A percentile compares a stretch with the other conserved stretches of the same genome.
These are phyloP conservation scores for Lagocephalus sceleratus DNA, from an alignment of 2,797 vertebrate genomes.

Conservation along the genomic window DNA sequence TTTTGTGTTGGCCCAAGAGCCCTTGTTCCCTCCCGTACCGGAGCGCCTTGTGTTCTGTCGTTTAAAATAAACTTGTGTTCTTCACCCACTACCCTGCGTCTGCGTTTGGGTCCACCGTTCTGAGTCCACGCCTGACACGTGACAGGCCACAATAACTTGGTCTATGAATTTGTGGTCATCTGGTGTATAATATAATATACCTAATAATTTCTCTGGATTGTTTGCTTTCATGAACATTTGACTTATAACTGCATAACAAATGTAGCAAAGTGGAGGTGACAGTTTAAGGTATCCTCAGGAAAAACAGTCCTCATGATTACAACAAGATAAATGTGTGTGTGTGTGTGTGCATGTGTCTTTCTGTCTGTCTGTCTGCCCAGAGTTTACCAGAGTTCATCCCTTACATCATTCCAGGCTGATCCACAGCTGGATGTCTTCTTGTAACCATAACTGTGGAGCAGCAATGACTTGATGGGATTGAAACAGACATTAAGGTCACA, in stretches of 20 bases:
- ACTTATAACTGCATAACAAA: slow-evolving; percentile 20
- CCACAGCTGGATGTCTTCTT: slow-evolving; percentile 21
- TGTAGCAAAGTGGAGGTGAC: slow-evolving; percentile 18
- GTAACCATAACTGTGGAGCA: slow-evolving; percentile 15
- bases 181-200: too few relatives aligned
- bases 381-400: slow-evolving; percentile 11
- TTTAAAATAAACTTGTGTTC: too few relatives aligned
- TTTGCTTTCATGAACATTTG: slow-evolving; percentile 5
- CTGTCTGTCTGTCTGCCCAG: too few relatives aligned
- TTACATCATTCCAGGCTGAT: slow-evolving; percentile 25
- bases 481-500: slow-evolving; percentile 42
- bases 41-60: too few relatives aligned
- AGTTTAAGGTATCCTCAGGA: slow-evolving; percentile 26
- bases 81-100: too few relatives aligned
- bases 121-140: too few relatives aligned
- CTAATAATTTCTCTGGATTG: too few relatives aligned
- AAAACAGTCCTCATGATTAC: slow-evolving; percentile 15
- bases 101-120: too few relatives aligned
- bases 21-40: too few relatives aligned
- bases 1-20: too few relatives aligned
- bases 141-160: too few relatives aligned
- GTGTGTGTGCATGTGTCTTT: not conserved
- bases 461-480: slow-evolving; percentile 41
- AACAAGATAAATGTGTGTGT: slow-evolving; percentile 13
- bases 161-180: too few relatives aligned